These are phyloP conservation scores for Watsonalla cultraria DNA, from an alignment of 2,888 invertebrate species.

Conservation along the genomic window DNA sequence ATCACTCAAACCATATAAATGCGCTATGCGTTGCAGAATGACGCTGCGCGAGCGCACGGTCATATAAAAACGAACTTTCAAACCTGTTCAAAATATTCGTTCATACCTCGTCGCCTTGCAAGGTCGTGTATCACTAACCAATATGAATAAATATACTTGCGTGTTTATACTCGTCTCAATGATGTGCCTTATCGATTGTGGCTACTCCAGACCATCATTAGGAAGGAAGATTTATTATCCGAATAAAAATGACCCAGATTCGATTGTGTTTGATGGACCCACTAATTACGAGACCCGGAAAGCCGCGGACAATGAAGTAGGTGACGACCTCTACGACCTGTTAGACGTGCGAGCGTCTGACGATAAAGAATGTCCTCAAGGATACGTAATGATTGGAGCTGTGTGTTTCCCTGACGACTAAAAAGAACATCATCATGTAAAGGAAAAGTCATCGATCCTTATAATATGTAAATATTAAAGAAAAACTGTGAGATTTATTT, in stretches of 20 bases:
- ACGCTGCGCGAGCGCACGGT: background rate
- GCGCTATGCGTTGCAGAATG: background rate
- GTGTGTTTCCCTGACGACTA: constrained; percentile 31
- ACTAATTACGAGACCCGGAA: constrained; percentile 38
- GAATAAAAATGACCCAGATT: constrained; percentile 31
- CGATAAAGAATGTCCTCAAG: constrained; percentile 25
- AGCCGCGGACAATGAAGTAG: constrained; percentile 24
- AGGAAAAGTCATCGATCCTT: too few species aligned
- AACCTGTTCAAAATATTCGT: constrained; percentile 24
- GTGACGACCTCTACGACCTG: constrained; percentile 26
- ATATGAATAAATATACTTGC: background rate
- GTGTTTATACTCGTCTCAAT: constrained; percentile 7
- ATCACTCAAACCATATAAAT: background rate
- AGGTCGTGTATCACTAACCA: constrained; percentile 13
- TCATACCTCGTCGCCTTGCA: constrained; percentile 18
- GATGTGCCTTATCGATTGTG: constrained; percentile 4
- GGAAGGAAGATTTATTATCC: constrained; percentile 31
- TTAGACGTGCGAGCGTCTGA: constrained; percentile 20
- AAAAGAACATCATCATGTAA: background rate
- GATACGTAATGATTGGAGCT: constrained; percentile 22
- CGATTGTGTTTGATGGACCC: constrained; percentile 51
- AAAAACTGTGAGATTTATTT: too few species aligned
- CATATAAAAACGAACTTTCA: constrained; percentile 10
- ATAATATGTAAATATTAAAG: too few species aligned
- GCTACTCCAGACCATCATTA: constrained; percentile 4